Conservation (phyloP, 1,140 invertebrate species). For the Cephus cinctus region DNA sequence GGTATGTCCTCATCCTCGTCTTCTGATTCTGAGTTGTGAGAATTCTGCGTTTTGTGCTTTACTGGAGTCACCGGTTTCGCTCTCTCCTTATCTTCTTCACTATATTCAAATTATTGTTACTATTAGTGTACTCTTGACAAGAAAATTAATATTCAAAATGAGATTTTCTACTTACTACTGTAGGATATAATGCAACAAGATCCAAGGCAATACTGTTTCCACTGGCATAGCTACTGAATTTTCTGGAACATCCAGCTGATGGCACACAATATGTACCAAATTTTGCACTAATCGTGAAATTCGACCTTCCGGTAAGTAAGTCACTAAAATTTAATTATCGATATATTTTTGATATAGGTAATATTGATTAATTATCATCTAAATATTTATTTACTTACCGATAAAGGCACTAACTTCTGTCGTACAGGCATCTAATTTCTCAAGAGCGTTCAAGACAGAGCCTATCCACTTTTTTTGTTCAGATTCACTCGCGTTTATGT, state of each 20-base stretch:
- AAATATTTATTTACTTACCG: conserved; percentile 34
- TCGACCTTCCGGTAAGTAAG: conserved; percentile 56
- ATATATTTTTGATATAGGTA: background rate
- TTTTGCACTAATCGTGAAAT: conserved; percentile 70
- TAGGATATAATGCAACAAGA: conserved; percentile 77
- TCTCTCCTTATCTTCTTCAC: conserved; percentile 56
- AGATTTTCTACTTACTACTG: conserved; percentile 57
- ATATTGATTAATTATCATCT: conserved; percentile 7
- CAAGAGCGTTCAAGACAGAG: conserved; percentile 67
- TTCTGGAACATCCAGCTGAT: conserved; percentile 69
- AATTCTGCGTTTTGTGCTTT: conserved; percentile 37
- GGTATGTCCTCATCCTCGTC: conserved; percentile 66
- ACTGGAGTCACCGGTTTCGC: conserved; percentile 39
- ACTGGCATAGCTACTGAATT: conserved; percentile 66
- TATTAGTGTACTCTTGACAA: background rate
- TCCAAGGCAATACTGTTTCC: conserved; percentile 76
- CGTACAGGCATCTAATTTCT: conserved; percentile 67
- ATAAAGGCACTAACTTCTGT: conserved; percentile 59
- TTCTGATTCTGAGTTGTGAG: conserved; percentile 44
- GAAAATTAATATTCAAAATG: background rate
- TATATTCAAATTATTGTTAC: conserved; percentile 20
- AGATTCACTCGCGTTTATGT: conserved; percentile 54
- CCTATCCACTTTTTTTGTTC: conserved; percentile 65
- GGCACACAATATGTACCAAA: conserved; percentile 71
- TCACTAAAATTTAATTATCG: conserved; percentile 42